Conservation (phyloP, 2,113 vertebrate species). For the Alethe diademata region DNA sequence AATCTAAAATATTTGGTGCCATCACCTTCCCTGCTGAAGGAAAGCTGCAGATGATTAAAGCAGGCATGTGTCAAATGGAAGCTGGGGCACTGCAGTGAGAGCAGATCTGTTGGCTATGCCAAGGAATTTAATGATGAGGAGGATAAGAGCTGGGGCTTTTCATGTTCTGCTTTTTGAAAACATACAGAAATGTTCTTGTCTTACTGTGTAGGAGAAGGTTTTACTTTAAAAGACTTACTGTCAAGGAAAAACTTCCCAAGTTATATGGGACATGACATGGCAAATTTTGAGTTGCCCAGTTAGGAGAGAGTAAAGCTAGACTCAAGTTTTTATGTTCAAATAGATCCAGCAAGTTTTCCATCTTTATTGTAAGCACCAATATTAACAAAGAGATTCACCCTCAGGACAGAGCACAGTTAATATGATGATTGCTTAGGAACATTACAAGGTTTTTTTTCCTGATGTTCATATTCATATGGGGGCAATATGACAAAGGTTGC, state of each 20-base stretch:
- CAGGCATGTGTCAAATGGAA: not conserved
- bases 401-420: not conserved
- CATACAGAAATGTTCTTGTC: not conserved
- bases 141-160: not conserved
- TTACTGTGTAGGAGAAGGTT: not conserved
- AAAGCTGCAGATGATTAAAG: not conserved
- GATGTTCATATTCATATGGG: rapidly evolving
- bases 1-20: not conserved
- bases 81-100: not conserved
- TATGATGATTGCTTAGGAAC: not conserved
- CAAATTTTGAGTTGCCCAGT: not conserved
- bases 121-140: not conserved
- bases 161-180: not conserved
- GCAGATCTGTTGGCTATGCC: not conserved
- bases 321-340: not conserved
- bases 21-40: not conserved
- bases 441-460: not conserved
- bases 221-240: not conserved
- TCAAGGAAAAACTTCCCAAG: not conserved
- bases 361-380: not conserved
- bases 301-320: not conserved
- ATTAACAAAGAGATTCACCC: not conserved
- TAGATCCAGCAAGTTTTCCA: not conserved
- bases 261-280: not conserved
- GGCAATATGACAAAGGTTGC: not conserved